These are phyloP conservation scores for Agelas oroides DNA, from an alignment of 37 sponge, comb jelly and placozoan genomes.

Conservation along the genomic window DNA sequence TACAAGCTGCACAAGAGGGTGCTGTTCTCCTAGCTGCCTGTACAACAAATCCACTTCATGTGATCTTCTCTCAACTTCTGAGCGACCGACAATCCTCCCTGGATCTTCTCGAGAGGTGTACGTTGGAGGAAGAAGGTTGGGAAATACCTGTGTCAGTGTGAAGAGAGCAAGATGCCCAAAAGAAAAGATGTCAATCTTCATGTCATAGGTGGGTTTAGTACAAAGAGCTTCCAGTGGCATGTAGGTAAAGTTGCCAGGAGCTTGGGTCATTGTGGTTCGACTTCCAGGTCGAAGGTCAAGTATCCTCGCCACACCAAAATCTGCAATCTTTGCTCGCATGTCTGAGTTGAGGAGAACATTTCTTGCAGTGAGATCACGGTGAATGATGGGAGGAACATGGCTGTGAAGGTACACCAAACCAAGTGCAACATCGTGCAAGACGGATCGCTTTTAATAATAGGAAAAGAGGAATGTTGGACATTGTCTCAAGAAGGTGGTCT, in stretches of 20 bases:
- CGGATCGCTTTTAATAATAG: slow-evolving; percentile 7
- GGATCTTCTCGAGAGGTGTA: background rate
- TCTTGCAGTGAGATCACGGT: slow-evolving; percentile 48
- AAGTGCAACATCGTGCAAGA: slow-evolving; percentile 36
- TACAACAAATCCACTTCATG: background rate
- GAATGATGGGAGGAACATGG: slow-evolving; percentile 31
- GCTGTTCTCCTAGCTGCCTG: background rate
- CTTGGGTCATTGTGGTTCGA: background rate
- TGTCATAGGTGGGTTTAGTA: background rate
- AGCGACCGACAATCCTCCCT: slow-evolving; percentile 16
- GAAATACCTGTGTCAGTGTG: slow-evolving; percentile 15
- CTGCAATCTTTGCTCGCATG: slow-evolving; percentile 41
- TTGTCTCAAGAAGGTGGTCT: slow-evolving; percentile 21
- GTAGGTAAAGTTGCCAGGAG: slow-evolving; percentile 3
- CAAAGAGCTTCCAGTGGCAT: slow-evolving; percentile 15
- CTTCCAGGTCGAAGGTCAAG: background rate
- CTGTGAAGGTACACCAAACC: slow-evolving; percentile 46
- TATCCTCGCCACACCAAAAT: slow-evolving; percentile 45
- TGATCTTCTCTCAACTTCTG: slow-evolving; percentile 25
- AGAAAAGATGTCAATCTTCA: slow-evolving; percentile 38
- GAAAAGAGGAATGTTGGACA: slow-evolving; percentile 3
- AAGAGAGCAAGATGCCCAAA: slow-evolving; percentile 26
- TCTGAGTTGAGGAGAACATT: slow-evolving; percentile 39
- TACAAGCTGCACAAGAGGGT: slow-evolving; percentile 1
- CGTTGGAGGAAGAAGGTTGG: slow-evolving; percentile 6